A percentile compares a stretch with the other conserved stretches of the same genome.
phyloP scores from a whole-genome alignment of 2,888 invertebrate species.

The Sinopyrophorus schimmeli region DNA sequence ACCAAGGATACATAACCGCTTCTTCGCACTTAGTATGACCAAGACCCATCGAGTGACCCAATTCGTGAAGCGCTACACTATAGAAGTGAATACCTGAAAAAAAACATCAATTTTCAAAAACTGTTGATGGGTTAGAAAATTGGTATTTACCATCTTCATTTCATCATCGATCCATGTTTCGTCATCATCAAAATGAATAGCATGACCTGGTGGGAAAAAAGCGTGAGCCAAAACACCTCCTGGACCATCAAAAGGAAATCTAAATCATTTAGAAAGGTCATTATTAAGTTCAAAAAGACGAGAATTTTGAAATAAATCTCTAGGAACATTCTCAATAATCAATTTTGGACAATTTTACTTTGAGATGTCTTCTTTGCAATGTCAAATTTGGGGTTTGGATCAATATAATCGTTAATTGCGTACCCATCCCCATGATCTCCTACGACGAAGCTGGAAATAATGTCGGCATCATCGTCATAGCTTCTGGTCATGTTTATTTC shows the following conservation, averaged over 20 bases:
- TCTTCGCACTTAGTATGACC: background rate
- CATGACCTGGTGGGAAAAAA: conserved; percentile 1
- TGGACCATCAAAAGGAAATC: conserved; percentile 5
- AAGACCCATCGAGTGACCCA: conserved; percentile 1
- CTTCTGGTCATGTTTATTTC: conserved; percentile 61
- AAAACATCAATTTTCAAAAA: no score
- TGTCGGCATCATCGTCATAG: conserved; percentile 66
- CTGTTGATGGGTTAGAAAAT: no score
- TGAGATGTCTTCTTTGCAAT: no score
- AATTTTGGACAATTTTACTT: no score
- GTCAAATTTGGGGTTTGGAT: no score
- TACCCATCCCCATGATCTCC: conserved; percentile 58
- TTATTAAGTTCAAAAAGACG: no score
- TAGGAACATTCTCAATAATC: background rate
- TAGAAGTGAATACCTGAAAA: background rate
- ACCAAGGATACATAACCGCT: background rate
- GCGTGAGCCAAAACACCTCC: background rate
- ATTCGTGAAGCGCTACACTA: conserved; percentile 2
- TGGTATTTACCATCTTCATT: no score
- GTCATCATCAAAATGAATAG: no score
- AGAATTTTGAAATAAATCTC: no score
- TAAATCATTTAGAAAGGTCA: no score
- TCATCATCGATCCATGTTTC: background rate
- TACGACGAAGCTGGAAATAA: conserved; percentile 71
- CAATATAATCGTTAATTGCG: no score